Evolutionary conservation across 1,140 invertebrate genomes (phyloP), one percentile per base, ranked within the genome.

Genomic region (Bombus superbus): DNA sequence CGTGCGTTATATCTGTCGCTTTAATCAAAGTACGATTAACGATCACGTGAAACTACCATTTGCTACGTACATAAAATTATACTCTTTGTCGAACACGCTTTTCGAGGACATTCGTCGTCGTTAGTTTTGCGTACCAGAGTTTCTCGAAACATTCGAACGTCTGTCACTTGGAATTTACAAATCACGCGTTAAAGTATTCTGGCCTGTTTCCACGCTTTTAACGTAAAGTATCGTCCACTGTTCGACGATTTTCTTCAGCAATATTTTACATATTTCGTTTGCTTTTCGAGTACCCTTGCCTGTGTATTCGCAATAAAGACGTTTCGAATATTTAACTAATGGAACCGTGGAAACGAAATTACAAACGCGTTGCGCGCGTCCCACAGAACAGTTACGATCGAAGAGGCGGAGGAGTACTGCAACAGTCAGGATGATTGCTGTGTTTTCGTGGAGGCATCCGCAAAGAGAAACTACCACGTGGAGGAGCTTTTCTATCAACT

Each of bases 401-500:
- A 97, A 86, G 97, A 97, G 93, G 97, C 97, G 0, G 95, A 96
- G 86, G 96, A 96, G 42, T 97, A 97, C 89, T 97, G 97, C 91
- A 96, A 96, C 15, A 96, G 96, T 1, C 97, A 97, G 92, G 97
- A 97, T 86, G 96, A 97, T 15, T 96, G 96, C 62, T 98, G 97
- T 92, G 96, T 96, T n/a, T 98, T 97, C 93, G 96, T 98, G 47
- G 97, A 98, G 92, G 97, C 97, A 44, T 98, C 97, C 47, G 97
- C 98, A 2, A 98, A 98, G 92, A 96, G 97, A 90, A 98, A 98
- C 92, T 96, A 96, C 82, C 97, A 97, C 90, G 97, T 98, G 79
- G 97, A 98, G 89, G 97, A 98, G 89, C 96, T 98, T 8, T 98
- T 98, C 94, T 97, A 97, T 92, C 97, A 97, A 86, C 95, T 98